phyloP scores from a whole-genome alignment of 2,797 vertebrate species.

The Dromococcyx pavoninus region DNA sequence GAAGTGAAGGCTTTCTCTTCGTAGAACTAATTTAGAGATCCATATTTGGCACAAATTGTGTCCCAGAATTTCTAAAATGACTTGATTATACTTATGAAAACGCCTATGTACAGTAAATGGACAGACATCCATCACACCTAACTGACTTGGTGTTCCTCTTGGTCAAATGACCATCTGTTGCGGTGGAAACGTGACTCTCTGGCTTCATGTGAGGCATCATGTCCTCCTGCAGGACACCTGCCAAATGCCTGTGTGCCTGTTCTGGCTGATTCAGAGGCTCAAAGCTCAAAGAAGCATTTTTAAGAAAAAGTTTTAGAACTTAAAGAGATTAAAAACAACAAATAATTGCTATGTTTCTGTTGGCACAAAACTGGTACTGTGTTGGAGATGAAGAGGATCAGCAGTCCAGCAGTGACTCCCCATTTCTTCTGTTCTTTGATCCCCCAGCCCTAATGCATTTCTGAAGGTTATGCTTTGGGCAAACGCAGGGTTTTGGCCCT shows the following conservation, averaged over 20 bases:
- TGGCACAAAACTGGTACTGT: not conserved
- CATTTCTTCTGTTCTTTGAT: not conserved
- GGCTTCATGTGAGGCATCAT: fast-evolving
- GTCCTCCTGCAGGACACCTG: not conserved
- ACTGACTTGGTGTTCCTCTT: not conserved
- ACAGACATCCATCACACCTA: not conserved
- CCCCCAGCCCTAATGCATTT: not conserved
- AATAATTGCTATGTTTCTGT: not conserved
- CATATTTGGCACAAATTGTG: not conserved
- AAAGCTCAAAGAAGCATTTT: not conserved
- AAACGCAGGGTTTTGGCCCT: not conserved
- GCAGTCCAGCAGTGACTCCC: not conserved
- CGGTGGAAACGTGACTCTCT: not conserved
- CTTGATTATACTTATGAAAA: not conserved
- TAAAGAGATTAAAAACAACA: not conserved
- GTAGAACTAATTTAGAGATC: not conserved
- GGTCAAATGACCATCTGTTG: not conserved
- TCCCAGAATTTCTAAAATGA: not conserved
- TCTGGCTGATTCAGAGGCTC: not conserved
- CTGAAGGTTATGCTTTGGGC: not conserved
- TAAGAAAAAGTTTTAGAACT: not conserved
- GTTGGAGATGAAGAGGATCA: not conserved
- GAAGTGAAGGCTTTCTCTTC: not conserved
- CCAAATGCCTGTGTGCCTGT: not conserved
- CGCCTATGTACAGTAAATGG: not conserved